phyloP scores from a whole-genome alignment of 2,797 vertebrate species.

The Perodicticus potto region DNA sequence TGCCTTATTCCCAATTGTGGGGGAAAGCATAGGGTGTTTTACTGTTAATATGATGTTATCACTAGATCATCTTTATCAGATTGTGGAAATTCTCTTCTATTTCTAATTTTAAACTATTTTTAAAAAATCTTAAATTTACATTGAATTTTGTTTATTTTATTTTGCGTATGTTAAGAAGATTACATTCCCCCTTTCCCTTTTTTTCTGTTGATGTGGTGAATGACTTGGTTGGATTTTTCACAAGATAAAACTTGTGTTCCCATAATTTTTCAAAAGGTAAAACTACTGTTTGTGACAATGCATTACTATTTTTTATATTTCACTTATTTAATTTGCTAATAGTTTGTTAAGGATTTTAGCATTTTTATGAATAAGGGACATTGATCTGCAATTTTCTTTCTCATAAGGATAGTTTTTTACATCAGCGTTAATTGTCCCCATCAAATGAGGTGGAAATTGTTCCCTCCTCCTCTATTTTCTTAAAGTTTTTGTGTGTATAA shows the following conservation, averaged over 20 bases:
- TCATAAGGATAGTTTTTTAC: not conserved
- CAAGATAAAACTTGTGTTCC: not conserved
- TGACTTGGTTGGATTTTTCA: not conserved
- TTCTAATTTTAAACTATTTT: not conserved
- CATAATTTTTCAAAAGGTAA: not conserved
- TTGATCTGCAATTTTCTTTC: not conserved
- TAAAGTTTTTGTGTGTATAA: not conserved
- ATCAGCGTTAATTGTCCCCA: not conserved
- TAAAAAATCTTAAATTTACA: not conserved
- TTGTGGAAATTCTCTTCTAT: not conserved
- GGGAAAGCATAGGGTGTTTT: not conserved
- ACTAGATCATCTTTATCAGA: not conserved
- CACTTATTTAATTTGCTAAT: not conserved
- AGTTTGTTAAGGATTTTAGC: not conserved
- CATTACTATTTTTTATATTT: not conserved
- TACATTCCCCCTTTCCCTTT: not conserved
- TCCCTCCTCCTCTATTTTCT: not conserved
- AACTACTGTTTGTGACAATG: not conserved
- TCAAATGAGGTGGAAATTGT: not conserved
- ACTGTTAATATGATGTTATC: not conserved
- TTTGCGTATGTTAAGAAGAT: not conserved
- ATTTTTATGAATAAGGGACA: not conserved
- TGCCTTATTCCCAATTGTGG: not conserved
- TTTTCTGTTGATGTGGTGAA: not conserved
- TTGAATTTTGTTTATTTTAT: constrained; percentile 13